phyloP scores from a whole-genome alignment of 2,113 vertebrate species.

The Lathamus discolor region DNA sequence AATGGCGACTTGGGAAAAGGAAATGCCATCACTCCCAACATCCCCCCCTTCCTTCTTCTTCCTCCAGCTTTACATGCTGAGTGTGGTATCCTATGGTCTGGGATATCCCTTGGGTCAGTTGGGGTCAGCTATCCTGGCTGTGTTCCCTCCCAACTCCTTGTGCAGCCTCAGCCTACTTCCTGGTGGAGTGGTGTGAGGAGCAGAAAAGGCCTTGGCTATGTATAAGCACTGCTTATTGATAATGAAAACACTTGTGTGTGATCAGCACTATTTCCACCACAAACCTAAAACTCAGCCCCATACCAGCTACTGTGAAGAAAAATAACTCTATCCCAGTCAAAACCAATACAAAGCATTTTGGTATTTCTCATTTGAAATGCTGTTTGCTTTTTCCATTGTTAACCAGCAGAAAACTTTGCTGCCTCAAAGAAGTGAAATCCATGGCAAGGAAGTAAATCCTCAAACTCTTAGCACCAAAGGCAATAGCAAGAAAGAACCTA shows the following conservation, averaged over 20 bases:
- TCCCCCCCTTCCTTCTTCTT: neutral
- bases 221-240: neutral
- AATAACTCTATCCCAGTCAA: neutral
- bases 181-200: neutral
- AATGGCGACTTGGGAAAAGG: neutral
- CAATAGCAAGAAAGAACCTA: neutral
- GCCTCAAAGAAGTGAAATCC: neutral
- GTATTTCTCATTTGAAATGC: neutral
- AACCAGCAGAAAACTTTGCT: neutral
- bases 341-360: neutral
- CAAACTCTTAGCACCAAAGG: neutral
- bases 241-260: neutral
- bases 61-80: neutral
- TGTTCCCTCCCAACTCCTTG: neutral
- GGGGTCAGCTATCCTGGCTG: neutral
- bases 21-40: neutral
- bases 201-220: neutral
- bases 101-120: neutral
- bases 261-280: neutral
- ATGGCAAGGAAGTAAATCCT: neutral
- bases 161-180: neutral
- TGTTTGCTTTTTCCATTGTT: neutral
- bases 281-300: neutral
- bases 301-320: neutral
- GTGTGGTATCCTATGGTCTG: neutral